These are phyloP conservation scores for Anastrepha ludens DNA, from an alignment of 1,140 invertebrate species.

Conservation along the genomic window DNA sequence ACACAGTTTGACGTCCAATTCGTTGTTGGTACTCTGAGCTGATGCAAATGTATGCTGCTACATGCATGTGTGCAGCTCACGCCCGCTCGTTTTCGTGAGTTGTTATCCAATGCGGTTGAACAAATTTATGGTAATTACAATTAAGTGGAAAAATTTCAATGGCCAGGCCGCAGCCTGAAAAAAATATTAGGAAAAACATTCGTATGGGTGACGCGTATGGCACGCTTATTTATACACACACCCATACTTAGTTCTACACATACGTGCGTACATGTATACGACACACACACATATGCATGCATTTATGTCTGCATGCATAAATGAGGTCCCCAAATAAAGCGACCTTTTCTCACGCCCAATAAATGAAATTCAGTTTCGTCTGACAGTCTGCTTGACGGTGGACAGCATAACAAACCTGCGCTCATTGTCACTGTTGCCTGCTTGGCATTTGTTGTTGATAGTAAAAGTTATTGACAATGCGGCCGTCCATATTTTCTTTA, in stretches of 20 bases:
- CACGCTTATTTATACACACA: background rate
- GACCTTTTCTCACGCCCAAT: background rate
- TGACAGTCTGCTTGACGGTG: background rate
- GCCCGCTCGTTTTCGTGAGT: background rate
- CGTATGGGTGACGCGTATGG: background rate
- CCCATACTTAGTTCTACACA: background rate
- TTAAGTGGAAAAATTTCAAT: slow-evolving; percentile 50
- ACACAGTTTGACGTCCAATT: background rate
- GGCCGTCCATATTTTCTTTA: background rate
- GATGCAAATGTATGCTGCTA: background rate
- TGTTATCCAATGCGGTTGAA: background rate
- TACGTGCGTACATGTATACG: background rate
- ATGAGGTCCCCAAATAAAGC: slow-evolving; percentile 19
- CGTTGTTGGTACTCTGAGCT: background rate
- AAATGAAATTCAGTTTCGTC: background rate
- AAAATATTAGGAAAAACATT: background rate
- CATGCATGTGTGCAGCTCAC: background rate
- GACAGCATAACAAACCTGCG: background rate
- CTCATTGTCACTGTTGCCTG: background rate
- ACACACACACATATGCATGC: background rate
- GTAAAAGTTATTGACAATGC: slow-evolving; percentile 36
- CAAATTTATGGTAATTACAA: slow-evolving; percentile 33
- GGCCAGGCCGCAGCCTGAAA: background rate
- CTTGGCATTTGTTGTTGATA: slow-evolving; percentile 6
- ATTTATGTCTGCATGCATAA: background rate